These are phyloP conservation scores for Drosophila tanythrix DNA, from an alignment of 2,888 invertebrate genomes.

Conservation along the genomic window DNA sequence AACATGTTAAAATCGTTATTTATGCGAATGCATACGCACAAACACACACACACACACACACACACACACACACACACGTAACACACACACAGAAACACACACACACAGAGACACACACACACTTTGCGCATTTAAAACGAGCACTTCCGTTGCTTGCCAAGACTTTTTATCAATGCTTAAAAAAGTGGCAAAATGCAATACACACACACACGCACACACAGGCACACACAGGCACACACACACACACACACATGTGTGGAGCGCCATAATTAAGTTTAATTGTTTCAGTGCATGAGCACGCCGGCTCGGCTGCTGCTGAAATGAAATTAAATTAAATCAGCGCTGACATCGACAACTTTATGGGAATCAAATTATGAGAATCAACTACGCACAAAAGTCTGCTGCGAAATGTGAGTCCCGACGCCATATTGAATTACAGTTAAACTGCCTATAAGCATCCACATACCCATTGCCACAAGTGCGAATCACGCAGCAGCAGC, in stretches of 20 bases:
- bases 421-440: slow-evolving; percentile 74
- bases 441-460: slow-evolving; percentile 70
- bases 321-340: slow-evolving; percentile 80
- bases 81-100: slow-evolving; percentile 1
- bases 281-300: slow-evolving; percentile 58
- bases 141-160: slow-evolving; percentile 33
- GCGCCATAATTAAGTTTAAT: slow-evolving; percentile 79
- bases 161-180: slow-evolving; percentile 69
- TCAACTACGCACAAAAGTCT: slow-evolving; percentile 56
- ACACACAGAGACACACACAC: neutral
- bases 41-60: neutral
- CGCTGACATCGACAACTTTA: slow-evolving; percentile 78
- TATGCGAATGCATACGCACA: slow-evolving; percentile 39
- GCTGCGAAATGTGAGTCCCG: slow-evolving; percentile 58
- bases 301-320: slow-evolving; percentile 46
- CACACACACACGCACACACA: slow-evolving; percentile 16
- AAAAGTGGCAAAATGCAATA: slow-evolving; percentile 48
- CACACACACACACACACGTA: neutral
- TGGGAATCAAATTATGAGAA: slow-evolving; percentile 70
- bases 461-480: slow-evolving; percentile 24
- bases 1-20: slow-evolving; percentile 62
- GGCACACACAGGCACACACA: slow-evolving; percentile 5
- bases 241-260: neutral
- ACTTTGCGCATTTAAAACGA: slow-evolving; percentile 45
- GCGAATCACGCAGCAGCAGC: slow-evolving; percentile 44